Base-by-base conservation (phyloP, 1,140 invertebrate species). In the Coenobita brevimanus region DNA sequence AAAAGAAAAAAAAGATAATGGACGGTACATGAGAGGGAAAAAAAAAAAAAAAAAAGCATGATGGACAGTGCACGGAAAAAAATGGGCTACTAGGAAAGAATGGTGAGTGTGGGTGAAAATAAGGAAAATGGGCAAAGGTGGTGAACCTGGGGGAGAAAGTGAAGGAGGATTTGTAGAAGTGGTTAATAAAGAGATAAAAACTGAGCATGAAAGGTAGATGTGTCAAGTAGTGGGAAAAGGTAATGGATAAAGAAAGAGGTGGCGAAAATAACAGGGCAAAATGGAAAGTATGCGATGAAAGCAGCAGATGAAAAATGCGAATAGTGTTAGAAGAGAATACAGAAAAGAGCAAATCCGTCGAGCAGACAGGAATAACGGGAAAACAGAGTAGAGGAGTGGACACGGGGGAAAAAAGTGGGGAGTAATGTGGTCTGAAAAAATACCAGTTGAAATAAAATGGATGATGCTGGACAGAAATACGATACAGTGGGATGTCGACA, bases 241-340 rank as follows among this genome's bases (percentile, higher is more conserved):
- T 62, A n/a, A 4, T 62, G 62, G 62, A 21, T 67, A 76, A 24
- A 46, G 41, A 76, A 41, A 38, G 73, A 46, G 73, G 50, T n/a
- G 50, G 41, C 41, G 43, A 76, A 27, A n/a, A 10, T 15, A 2
- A 73, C 21, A 73, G 69, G 0, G 62, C n/a, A 30, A 64, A 30
- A 64, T n/a, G 30, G 62, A 64, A 30, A 64, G 62, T 24, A 30
- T 24, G 62, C n/a, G 62, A 64, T n/a, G 30, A 30, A 64, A 30
- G 30, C n/a, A 64, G 62, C 4, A 17, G 17, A 30, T 24, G 62
- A 64, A 30, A 64, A 30, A 64, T n/a, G 17, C 3, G 62, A 64
- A 3, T 24, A 21, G 3, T 3, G 62, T 0, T 13, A 21, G 36
- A 33, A 67, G 62, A 67, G 62, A 67, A 33, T 30, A 33, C 27